Base-by-base conservation (phyloP, 2,113 vertebrate species). In the Proterorhinus semilunaris region DNA sequence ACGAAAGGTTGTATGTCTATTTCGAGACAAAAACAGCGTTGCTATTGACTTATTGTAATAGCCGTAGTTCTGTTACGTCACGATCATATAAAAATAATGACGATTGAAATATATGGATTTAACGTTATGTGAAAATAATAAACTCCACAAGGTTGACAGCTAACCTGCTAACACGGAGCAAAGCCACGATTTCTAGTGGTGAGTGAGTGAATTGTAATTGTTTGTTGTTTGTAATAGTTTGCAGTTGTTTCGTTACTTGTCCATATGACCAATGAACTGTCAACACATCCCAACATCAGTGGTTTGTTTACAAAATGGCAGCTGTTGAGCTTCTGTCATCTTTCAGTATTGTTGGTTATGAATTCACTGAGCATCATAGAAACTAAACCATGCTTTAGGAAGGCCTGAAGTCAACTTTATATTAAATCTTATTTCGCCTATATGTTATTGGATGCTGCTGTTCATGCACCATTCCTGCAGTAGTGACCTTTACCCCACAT, bases 401-500 rank as follows among this genome's bases (percentile, higher is more conserved):
- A 21, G 21, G 21, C 21, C 21, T 21, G 21, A 21, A 5, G 27
- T 36, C 27, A 3, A 36, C 27, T 36, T 36, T 36, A 5, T 36
- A 36, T 36, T 36, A 36, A 36, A 36, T 36, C 27, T 36, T 36
- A 36, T 21, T 21, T 21, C 2, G 21, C 48, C 16, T 3, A n/a
- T 1, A 10, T 63, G 2, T 53, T 55, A 45, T 50, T 15, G 7
- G 44, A 0, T 68, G n/a, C 17, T 0, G 42, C 52, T 87, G 63
- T 59, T 63, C 70, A 44, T 46, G 3, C 44, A n/a, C 76, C 66
- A 65, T 50, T 65, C 76, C 65, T 59, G 58, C 66, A 46, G 62
- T 48, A 68, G 36, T 83, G 87, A 91, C 90, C 89, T 91, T 91
- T 90, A 72, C 67, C 67, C 87, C 36, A 89, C 10, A 80, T 84